Evolutionary conservation across 2,888 invertebrate genomes (phyloP).

Genomic region (Rotaria sp.): DNA sequence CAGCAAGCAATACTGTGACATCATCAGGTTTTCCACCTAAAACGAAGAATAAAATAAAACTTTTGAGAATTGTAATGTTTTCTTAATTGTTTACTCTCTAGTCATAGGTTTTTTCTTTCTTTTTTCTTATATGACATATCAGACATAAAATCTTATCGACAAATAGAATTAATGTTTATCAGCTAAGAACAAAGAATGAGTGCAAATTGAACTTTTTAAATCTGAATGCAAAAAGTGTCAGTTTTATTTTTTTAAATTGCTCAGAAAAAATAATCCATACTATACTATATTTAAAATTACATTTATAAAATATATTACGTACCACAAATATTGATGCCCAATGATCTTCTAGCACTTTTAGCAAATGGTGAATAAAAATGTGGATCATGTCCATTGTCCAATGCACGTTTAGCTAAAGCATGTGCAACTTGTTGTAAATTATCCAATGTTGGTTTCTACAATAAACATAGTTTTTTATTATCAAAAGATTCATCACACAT

Average conservation of each 20-base stretch:
- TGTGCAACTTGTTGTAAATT: slow-evolving; percentile 30
- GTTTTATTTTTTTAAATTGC: too few species aligned
- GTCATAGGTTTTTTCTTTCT: too few species aligned
- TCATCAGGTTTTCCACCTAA: slow-evolving; percentile 41
- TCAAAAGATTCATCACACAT: background rate
- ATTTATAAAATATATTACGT: background rate
- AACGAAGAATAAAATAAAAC: background rate
- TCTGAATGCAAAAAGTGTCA: too few species aligned
- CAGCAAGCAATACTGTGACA: slow-evolving; percentile 36
- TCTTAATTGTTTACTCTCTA: too few species aligned
- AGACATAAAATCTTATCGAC: too few species aligned
- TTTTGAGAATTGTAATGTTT: too few species aligned
- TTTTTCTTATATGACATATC: too few species aligned
- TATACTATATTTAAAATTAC: too few species aligned
- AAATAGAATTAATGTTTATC: background rate
- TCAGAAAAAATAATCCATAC: too few species aligned
- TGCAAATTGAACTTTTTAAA: too few species aligned
- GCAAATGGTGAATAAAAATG: slow-evolving; percentile 40
- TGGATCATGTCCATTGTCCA: slow-evolving; percentile 31
- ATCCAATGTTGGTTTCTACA: background rate
- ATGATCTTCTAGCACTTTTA: slow-evolving; percentile 22
- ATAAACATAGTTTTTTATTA: background rate
- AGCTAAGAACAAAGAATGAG: background rate
- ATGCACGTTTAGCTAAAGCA: slow-evolving; percentile 35
- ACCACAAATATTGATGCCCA: slow-evolving; percentile 37